Evolutionary conservation across 2,888 invertebrate genomes (phyloP).

Genomic region (Lasius platythorax): DNA sequence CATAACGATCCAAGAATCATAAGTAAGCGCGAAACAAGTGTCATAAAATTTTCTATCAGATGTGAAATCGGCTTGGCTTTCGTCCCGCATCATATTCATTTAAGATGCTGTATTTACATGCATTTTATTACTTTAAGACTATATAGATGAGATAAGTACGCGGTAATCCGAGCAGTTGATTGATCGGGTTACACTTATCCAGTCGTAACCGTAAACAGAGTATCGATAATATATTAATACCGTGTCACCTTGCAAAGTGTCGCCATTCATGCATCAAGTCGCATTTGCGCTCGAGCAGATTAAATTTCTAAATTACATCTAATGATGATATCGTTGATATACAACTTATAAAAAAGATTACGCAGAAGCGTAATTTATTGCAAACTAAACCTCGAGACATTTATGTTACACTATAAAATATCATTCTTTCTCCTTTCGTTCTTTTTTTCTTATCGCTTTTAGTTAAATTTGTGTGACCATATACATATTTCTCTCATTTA

Average conservation of each 20-base stretch:
- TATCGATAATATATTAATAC: constrained; percentile 57
- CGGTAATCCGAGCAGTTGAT: constrained; percentile 65
- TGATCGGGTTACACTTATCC: constrained; percentile 58
- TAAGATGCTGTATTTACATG: constrained; percentile 19
- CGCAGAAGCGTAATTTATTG: not conserved
- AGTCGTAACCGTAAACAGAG: constrained; percentile 66
- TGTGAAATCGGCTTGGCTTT: not conserved
- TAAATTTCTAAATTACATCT: not conserved
- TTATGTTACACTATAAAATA: not conserved
- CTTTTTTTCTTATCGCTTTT: not conserved
- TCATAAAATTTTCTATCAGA: constrained; percentile 7
- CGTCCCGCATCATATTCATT: not conserved
- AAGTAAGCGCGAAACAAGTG: constrained; percentile 20
- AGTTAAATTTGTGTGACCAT: not conserved
- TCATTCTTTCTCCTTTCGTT: not conserved
- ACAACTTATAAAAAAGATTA: not conserved
- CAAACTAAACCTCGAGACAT: not conserved
- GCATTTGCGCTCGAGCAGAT: constrained; percentile 3
- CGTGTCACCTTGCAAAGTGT: constrained; percentile 39
- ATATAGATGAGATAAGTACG: constrained; percentile 56
- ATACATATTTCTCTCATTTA: not conserved
- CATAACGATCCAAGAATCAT: constrained; percentile 45
- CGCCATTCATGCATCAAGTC: constrained; percentile 25
- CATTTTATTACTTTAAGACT: constrained; percentile 44
- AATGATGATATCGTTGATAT: not conserved